Evolutionary conservation across 2,113 vertebrate genomes (phyloP).

Genomic region (Phaethornis superciliosus): DNA sequence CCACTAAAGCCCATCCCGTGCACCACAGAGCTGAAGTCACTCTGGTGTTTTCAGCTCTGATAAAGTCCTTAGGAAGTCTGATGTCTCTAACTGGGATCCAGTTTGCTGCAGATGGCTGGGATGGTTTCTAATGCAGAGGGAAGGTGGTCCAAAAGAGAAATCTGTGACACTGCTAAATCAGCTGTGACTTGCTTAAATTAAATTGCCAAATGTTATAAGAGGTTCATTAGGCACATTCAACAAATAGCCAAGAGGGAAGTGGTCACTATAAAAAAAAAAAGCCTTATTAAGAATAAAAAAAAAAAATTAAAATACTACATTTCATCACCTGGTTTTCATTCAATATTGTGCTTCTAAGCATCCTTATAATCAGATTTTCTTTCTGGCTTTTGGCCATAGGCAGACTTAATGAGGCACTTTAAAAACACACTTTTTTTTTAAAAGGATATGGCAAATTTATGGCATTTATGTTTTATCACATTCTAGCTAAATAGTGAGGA

Average conservation of each 20-base stretch:
- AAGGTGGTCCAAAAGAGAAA: background rate
- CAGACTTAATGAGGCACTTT: background rate
- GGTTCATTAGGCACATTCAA: background rate
- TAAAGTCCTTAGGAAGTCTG: background rate
- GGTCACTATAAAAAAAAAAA: background rate
- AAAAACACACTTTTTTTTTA: background rate
- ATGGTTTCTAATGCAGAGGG: too few relatives aligned
- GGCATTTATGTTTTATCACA: background rate
- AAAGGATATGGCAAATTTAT: background rate
- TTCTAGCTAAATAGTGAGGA: conserved; percentile 9
- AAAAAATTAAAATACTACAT: background rate
- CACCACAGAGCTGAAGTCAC: background rate
- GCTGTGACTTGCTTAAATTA: background rate
- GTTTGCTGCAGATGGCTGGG: background rate
- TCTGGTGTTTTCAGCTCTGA: background rate
- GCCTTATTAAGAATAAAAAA: background rate
- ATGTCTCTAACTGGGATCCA: background rate
- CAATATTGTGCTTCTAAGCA: background rate
- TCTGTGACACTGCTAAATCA: background rate
- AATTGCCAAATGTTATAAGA: background rate
- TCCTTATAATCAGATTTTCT: background rate
- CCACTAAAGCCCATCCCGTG: background rate
- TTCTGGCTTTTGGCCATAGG: background rate
- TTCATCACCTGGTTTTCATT: background rate
- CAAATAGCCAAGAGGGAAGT: background rate